Conservation (phyloP, 2,113 vertebrate species). For the Corythornis vintsioides region DNA sequence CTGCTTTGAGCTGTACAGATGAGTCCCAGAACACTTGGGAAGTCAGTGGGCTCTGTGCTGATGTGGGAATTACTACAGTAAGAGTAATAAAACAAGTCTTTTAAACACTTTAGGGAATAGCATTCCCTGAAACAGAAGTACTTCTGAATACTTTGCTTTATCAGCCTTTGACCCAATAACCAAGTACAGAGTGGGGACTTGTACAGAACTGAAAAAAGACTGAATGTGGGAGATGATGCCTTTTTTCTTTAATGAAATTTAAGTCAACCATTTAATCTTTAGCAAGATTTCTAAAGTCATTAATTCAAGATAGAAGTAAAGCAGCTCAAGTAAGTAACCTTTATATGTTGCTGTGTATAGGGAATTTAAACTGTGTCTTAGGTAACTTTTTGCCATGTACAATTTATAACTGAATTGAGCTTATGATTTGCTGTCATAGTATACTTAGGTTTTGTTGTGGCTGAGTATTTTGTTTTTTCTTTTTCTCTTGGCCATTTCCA, state of each 20-base stretch:
- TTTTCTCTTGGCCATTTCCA: neutral
- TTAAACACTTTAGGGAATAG: neutral
- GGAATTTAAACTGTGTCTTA: neutral
- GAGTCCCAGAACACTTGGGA: neutral
- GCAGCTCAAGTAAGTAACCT: constrained; percentile 10
- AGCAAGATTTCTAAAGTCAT: constrained; percentile 51
- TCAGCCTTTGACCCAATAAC: neutral
- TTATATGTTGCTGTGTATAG: constrained; percentile 58
- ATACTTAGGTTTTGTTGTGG: neutral
- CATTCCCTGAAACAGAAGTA: neutral
- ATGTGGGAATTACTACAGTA: neutral
- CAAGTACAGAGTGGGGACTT: neutral
- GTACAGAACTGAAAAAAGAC: neutral
- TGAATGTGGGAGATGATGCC: neutral
- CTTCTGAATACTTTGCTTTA: neutral
- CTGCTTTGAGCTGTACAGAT: neutral
- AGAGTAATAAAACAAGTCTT: neutral
- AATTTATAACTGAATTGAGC: constrained; percentile 42
- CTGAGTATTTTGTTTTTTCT: neutral
- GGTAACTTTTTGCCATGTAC: constrained; percentile 38
- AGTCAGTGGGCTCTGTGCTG: neutral
- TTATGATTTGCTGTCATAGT: constrained; percentile 6
- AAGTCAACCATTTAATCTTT: constrained; percentile 69
- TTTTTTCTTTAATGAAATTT: constrained; percentile 45
- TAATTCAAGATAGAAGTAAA: constrained; percentile 65